These are phyloP conservation scores for Protodeltote pygarga DNA, from an alignment of 2,888 invertebrate genomes.

Conservation along the genomic window DNA sequence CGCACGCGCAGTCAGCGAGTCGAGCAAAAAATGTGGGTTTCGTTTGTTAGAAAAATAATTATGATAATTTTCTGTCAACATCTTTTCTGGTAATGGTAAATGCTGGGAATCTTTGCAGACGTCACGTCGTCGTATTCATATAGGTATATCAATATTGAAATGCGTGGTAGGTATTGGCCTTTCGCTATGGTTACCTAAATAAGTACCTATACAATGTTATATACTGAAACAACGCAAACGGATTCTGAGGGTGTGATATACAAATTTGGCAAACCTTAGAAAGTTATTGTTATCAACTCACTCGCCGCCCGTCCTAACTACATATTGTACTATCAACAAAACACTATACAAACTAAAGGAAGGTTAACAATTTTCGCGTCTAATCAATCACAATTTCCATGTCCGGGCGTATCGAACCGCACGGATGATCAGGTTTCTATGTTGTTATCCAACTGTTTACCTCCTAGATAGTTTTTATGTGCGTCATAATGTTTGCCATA, in stretches of 20 bases:
- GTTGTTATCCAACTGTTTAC: slow-evolving; percentile 42
- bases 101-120: slow-evolving; percentile 5
- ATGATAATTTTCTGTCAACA: slow-evolving; percentile 43
- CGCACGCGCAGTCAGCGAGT: slow-evolving; percentile 38
- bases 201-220: neutral
- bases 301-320: slow-evolving; percentile 7
- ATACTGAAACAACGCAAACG: slow-evolving; percentile 9
- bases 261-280: slow-evolving; percentile 27
- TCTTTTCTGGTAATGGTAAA: slow-evolving; percentile 15
- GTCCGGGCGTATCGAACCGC: slow-evolving; percentile 16
- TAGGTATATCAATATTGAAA: too few relatives aligned
- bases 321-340: too few relatives aligned
- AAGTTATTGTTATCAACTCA: slow-evolving; percentile 4
- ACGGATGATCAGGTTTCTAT: slow-evolving; percentile 18
- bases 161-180: too few relatives aligned
- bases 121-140: neutral
- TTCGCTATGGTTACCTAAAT: slow-evolving; percentile 5
- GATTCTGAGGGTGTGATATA: neutral
- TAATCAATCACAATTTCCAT: slow-evolving; percentile 35
- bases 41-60: slow-evolving; percentile 34
- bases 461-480: slow-evolving; percentile 23
- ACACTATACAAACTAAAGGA: slow-evolving; percentile 2
- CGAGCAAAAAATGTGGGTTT: slow-evolving; percentile 46
- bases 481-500: slow-evolving; percentile 42
- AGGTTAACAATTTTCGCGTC: slow-evolving; percentile 22